Evolutionary conservation across 2,888 invertebrate species (phyloP).

Genomic region (Lutraria lutraria): DNA sequence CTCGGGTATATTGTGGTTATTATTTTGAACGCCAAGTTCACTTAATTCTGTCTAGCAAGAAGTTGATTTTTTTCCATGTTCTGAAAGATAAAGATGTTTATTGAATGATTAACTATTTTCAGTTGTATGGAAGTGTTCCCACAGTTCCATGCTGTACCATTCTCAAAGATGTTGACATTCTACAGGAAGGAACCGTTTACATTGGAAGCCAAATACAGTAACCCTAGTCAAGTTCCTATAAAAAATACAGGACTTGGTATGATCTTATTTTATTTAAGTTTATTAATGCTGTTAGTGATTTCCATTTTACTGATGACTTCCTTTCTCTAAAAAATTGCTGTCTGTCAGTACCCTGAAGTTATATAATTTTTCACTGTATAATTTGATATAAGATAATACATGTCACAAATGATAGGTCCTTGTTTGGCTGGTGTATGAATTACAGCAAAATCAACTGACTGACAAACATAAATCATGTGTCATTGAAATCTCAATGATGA

Average conservation of each 20-base stretch:
- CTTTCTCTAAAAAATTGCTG: too few relatives aligned
- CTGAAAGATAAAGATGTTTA: not conserved
- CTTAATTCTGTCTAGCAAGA: not conserved
- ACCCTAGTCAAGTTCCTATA: conserved; percentile 85
- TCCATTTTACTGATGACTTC: too few relatives aligned
- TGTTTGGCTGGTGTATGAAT: too few relatives aligned
- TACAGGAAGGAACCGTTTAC: conserved; percentile 95
- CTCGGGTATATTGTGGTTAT: not conserved
- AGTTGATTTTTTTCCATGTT: not conserved
- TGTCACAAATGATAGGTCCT: too few relatives aligned
- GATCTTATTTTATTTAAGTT: not conserved
- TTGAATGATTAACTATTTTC: conserved; percentile 75
- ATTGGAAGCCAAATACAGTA: conserved; percentile 94
- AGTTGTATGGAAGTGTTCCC: conserved; percentile 96
- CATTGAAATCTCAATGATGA: too few relatives aligned
- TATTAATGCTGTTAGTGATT: not conserved
- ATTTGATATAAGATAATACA: too few relatives aligned
- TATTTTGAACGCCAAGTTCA: not conserved
- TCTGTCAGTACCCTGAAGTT: too few relatives aligned
- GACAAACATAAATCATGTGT: too few relatives aligned
- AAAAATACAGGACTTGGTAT: conserved; percentile 84
- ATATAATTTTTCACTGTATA: too few relatives aligned
- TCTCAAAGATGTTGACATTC: conserved; percentile 97
- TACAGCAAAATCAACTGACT: too few relatives aligned
- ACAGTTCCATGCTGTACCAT: conserved; percentile 94